Base-by-base conservation (phyloP, 2,888 invertebrate species). In the Ichneumoninae sp. region DNA sequence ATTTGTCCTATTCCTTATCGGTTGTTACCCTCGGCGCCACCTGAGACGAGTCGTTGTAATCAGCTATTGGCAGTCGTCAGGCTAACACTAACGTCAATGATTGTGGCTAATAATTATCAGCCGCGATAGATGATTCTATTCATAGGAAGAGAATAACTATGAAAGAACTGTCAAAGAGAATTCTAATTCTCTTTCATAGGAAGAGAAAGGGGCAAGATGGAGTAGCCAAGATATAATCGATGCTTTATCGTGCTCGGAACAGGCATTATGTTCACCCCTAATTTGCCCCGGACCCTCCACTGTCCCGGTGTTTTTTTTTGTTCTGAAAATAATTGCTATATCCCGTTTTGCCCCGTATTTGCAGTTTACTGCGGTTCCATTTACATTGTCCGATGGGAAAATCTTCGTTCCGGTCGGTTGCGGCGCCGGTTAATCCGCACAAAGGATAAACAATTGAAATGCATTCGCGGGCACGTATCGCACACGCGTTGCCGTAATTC, bases 401-500 rank as follows among this genome's bases (percentile, higher is more conserved):
- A 70, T 71, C 40, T 52, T 19, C 4, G 16, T 36, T 63, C 33
- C 78, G 50, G 70, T 70, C 78, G 36, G 47, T 13, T 33, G 78
- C 47, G 47, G 44, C 3, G 36, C 7, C 26, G 26, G 4, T 47
- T n/a, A 33, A 36, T 22, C 33, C 44, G 50, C 36, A 71, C 65
- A 40, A 79, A 50, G 40, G 16, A 69, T 47, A 47, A n/a, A 77
- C 69, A 57, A 76, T 36, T 36, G 70, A 71, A 57, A 36, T 57
- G 44, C 76, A 78, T 40, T 2, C 8, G 40, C 57, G 71, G 57
- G 71, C 63, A 76, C 52, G 54, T 65, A 75, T 63, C 65, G 65
- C 50, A 65, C 26, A 73, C 79, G 57, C 44, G 69, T 54, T n/a
- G 30, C 36, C 73, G 66, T 73, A 57, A 78, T 19, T 66, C 80